Evolutionary conservation across 1,140 invertebrate genomes (phyloP).

Genomic region (Trialeurodes vaporariorum): DNA sequence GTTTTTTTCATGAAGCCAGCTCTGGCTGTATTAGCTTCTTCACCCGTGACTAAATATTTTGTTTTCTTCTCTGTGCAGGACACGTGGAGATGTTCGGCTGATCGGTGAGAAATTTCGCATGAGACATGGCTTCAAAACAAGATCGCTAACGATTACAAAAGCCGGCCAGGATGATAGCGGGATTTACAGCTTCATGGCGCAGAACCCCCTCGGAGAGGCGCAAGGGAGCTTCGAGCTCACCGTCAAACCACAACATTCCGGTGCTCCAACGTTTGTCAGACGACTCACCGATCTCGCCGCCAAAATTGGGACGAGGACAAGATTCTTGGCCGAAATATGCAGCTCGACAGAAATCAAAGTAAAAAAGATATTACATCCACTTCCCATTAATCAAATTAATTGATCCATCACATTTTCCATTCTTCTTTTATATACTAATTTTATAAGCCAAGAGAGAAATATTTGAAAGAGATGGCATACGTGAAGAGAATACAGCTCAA

Average conservation of each 20-base stretch:
- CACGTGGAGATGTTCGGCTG: not conserved
- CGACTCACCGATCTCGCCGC: slow-evolving; percentile 65
- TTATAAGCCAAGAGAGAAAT: not conserved
- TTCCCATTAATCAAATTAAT: too few relatives aligned
- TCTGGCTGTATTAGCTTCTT: too few relatives aligned
- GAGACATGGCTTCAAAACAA: not conserved
- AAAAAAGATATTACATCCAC: too few relatives aligned
- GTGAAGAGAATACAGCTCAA: not conserved
- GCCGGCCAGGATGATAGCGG: not conserved
- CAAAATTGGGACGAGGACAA: slow-evolving; percentile 70
- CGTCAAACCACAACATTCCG: slow-evolving; percentile 33
- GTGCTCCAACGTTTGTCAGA: slow-evolving; percentile 62
- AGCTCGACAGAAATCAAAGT: slow-evolving; percentile 67
- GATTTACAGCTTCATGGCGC: not conserved
- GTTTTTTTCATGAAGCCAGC: too few relatives aligned
- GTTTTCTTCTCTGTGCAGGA: not conserved
- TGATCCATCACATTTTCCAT: slow-evolving; percentile 3
- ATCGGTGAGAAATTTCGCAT: not conserved
- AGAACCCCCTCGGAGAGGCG: not conserved
- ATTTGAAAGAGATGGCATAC: not conserved
- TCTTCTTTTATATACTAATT: not conserved
- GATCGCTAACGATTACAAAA: not conserved
- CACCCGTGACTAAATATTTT: too few relatives aligned
- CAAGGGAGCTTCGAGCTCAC: not conserved
- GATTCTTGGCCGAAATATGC: slow-evolving; percentile 68